Percentiles rank a stretch among this genome's conserved stretches.
Evolutionary conservation across 2,113 vertebrate species (phyloP).

Genomic region (Sylvietta virens): DNA sequence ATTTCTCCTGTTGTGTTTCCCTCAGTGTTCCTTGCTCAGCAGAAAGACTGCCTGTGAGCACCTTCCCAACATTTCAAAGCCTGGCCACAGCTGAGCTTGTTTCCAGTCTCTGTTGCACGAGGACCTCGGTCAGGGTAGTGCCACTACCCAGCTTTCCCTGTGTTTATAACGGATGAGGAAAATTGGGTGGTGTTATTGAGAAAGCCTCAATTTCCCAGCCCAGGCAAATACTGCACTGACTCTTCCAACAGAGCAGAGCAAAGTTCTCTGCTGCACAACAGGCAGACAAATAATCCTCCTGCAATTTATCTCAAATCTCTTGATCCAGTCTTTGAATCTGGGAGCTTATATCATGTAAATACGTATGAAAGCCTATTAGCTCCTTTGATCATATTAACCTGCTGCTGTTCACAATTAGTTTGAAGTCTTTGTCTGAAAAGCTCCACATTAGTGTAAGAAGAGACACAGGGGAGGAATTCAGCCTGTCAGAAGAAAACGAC

Average conservation of each 20-base stretch:
- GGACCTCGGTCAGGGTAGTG: neutral
- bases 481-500: neutral
- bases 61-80: neutral
- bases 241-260: neutral
- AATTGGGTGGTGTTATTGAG: neutral
- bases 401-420: conserved; percentile 17
- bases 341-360: neutral
- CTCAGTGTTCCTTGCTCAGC: neutral
- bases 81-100: neutral
- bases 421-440: conserved; percentile 41
- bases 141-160: neutral
- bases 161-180: neutral
- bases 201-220: neutral
- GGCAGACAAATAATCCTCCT: neutral
- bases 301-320: neutral
- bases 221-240: neutral
- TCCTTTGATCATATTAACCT: conserved; percentile 42
- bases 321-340: conserved; percentile 15
- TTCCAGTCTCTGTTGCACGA: neutral
- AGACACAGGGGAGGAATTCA: neutral
- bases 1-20: neutral
- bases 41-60: neutral
- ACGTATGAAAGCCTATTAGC: conserved; percentile 16
- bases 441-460: neutral
- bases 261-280: neutral